A percentile compares a stretch with the other conserved stretches of the same genome.
phyloP scores from a whole-genome alignment of 1,140 invertebrate genomes.

The Ceratosolen solmsi region DNA sequence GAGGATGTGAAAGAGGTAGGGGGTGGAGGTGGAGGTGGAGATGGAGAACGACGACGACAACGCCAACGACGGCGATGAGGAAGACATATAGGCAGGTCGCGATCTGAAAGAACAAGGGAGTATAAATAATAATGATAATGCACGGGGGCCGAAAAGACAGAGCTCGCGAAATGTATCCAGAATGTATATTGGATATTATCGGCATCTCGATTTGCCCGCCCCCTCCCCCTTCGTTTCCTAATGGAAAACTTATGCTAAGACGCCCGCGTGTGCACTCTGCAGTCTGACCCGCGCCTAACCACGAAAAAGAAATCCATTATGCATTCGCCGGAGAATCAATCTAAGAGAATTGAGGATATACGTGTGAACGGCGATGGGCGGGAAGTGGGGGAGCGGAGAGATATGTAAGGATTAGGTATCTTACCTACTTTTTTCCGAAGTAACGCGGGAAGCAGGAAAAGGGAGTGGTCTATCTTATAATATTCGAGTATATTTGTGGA shows the following conservation, averaged over 20 bases:
- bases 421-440: background rate
- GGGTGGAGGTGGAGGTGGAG: background rate
- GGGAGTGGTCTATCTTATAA: background rate
- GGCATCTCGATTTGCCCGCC: slow-evolving; percentile 55
- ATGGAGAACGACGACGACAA: background rate
- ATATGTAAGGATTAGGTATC: background rate
- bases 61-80: no score
- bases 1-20: background rate
- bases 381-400: no score
- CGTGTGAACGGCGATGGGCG: no score
- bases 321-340: slow-evolving; percentile 54
- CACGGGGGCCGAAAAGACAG: slow-evolving; percentile 17
- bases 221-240: slow-evolving; percentile 46
- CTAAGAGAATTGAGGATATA: background rate
- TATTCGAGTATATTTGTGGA: no score
- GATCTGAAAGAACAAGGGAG: background rate
- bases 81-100: slow-evolving; percentile 9
- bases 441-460: background rate
- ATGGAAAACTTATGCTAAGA: slow-evolving; percentile 69
- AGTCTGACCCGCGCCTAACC: background rate
- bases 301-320: slow-evolving; percentile 60
- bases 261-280: background rate
- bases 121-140: slow-evolving; percentile 39
- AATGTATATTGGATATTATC: slow-evolving; percentile 69
- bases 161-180: slow-evolving; percentile 55